A percentile compares a stretch with the other conserved stretches of the same genome.
Evolutionary conservation across 2,113 vertebrate genomes (phyloP).

Genomic region (Oophaga pumilio): DNA sequence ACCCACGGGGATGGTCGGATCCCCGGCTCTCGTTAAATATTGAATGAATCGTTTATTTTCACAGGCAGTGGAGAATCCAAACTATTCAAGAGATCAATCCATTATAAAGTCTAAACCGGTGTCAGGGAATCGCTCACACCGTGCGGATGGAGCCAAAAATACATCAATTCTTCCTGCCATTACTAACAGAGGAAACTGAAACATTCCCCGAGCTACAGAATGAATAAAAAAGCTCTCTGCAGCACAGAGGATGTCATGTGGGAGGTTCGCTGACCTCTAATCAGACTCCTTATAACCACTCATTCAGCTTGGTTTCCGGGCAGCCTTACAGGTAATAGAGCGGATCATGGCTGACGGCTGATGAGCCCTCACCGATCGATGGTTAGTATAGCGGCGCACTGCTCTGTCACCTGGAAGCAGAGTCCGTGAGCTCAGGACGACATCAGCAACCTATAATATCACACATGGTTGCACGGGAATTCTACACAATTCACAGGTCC

Average conservation of each 20-base stretch:
- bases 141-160: neutral
- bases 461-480: no score
- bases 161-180: neutral
- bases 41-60: conserved; percentile 22
- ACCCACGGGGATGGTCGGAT: neutral
- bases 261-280: no score
- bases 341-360: no score
- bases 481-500: no score
- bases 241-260: neutral
- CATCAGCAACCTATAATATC: no score
- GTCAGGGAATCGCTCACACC: neutral
- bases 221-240: neutral
- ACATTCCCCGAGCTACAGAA: neutral
- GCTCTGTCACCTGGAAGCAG: no score
- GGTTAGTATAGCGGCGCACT: no score
- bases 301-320: neutral
- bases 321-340: neutral
- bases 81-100: neutral
- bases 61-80: neutral
- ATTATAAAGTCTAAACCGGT: neutral
- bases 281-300: neutral
- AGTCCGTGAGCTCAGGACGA: no score
- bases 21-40: neutral
- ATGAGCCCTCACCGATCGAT: no score
- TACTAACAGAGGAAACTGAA: neutral